Conservation (phyloP, 2,888 invertebrate species). For the Nephrotoma guestfalica region DNA sequence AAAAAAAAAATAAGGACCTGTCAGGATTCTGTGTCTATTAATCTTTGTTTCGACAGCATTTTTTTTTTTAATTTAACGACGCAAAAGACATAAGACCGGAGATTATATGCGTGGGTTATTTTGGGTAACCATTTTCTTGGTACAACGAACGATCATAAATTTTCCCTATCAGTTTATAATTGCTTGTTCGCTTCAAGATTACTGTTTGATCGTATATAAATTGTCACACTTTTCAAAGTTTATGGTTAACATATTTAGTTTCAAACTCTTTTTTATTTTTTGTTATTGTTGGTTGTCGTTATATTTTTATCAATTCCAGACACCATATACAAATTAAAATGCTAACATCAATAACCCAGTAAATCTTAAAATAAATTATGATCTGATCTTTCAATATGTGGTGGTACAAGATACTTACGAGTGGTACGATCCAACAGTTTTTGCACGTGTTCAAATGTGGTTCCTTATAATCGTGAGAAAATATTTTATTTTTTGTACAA, state of each 20-base stretch:
- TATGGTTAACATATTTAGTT: neutral
- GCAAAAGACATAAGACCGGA: neutral
- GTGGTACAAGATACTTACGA: neutral
- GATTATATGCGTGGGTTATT: neutral
- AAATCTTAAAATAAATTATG: neutral
- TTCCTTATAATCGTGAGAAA: conserved; percentile 3
- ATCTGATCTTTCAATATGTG: neutral
- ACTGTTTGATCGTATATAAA: neutral
- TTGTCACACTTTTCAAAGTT: neutral
- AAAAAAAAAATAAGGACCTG: neutral
- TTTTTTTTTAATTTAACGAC: neutral
- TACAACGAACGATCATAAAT: neutral
- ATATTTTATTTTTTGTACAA: neutral
- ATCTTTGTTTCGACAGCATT: neutral
- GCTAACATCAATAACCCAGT: neutral
- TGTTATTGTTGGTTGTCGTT: neutral
- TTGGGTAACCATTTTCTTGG: neutral
- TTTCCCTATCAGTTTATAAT: neutral
- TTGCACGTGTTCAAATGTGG: neutral
- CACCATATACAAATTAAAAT: neutral
- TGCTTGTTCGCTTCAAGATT: neutral
- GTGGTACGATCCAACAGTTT: neutral
- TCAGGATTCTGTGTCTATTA: neutral
- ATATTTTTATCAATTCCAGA: neutral
- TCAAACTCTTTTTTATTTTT: neutral